Conservation (phyloP, 1,140 invertebrate genomes). For the Rhyacophila brunnea region DNA sequence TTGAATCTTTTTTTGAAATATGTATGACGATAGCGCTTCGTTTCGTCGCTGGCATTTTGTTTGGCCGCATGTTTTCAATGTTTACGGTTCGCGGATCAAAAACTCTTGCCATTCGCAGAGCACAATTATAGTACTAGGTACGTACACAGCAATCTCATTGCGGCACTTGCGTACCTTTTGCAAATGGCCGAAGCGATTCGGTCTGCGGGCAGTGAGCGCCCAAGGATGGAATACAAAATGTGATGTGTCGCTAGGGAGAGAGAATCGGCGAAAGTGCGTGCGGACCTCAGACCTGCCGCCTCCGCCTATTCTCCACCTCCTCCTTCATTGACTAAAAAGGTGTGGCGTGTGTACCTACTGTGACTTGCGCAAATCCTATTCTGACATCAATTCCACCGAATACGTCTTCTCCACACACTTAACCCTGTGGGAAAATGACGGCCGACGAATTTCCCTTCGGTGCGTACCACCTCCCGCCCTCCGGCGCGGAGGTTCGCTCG, state of each 20-base stretch:
- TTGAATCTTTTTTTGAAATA: no score
- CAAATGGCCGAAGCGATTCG: slow-evolving; percentile 3
- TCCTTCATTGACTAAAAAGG: background rate
- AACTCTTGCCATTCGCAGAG: no score
- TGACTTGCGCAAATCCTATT: slow-evolving; percentile 1
- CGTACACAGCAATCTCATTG: background rate
- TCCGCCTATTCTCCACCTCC: background rate
- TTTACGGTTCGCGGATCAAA: no score
- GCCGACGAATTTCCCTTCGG: no score
- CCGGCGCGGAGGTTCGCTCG: no score
- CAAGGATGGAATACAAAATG: slow-evolving; percentile 15
- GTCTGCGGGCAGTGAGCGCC: slow-evolving; percentile 8
- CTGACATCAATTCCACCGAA: no score
- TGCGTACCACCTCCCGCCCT: no score
- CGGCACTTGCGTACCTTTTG: background rate
- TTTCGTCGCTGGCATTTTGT: no score
- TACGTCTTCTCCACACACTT: no score
- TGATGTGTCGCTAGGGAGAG: slow-evolving; percentile 12
- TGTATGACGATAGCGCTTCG: background rate
- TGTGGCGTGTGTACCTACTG: background rate
- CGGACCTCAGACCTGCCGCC: background rate
- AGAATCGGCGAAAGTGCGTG: slow-evolving; percentile 22
- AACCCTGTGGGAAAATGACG: no score
- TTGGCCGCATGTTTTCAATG: no score
- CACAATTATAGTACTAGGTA: no score